phyloP scores from a whole-genome alignment of 2,113 vertebrate species.

The Oreotragus oreotragus region DNA sequence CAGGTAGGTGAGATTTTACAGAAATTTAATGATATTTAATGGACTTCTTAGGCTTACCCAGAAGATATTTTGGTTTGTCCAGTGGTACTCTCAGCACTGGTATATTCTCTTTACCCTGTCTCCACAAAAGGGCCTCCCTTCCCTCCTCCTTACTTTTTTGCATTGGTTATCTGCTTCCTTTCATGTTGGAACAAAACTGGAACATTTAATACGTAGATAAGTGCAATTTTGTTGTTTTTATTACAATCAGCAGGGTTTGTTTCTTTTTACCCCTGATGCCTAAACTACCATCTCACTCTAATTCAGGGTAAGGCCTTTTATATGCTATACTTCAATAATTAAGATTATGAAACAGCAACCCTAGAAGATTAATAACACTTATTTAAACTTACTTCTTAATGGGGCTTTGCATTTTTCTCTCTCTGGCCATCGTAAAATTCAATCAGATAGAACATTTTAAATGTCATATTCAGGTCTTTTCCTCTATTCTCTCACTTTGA shows the following conservation, averaged over 20 bases:
- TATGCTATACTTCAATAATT: neutral
- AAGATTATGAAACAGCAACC: neutral
- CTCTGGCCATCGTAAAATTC: neutral
- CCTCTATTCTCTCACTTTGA: neutral
- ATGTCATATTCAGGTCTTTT: neutral
- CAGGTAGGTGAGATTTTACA: neutral
- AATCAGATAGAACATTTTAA: neutral
- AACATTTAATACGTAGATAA: neutral
- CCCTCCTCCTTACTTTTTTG: too few relatives aligned
- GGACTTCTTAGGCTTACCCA: neutral
- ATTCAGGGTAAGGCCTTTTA: neutral
- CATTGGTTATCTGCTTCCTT: neutral
- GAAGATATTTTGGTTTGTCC: neutral
- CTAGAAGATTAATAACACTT: neutral
- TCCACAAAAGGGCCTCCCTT: neutral
- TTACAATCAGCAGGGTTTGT: neutral
- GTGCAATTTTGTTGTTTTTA: neutral
- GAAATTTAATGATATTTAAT: neutral
- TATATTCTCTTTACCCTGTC: neutral
- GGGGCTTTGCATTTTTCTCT: neutral
- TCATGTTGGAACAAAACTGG: neutral
- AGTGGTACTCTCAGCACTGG: neutral
- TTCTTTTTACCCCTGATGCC: neutral
- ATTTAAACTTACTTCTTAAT: neutral
- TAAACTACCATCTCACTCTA: neutral